Conservation (phyloP, 2,888 invertebrate species). For the Drosophila lutescens region DNA sequence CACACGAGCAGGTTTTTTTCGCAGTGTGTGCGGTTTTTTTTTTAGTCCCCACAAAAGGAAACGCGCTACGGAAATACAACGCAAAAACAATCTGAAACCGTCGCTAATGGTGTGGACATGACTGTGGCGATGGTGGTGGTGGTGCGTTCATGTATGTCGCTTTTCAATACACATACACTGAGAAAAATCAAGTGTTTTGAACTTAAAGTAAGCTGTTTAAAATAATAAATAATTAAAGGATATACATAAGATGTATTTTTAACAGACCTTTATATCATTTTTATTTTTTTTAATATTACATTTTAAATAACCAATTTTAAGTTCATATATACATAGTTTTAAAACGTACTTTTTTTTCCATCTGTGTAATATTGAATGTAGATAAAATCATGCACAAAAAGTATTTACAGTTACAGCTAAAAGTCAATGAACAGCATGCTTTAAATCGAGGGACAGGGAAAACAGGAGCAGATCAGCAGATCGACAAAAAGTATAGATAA, state of each 20-base stretch:
- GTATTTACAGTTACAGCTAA: conserved; percentile 28
- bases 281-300: neutral
- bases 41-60: conserved; percentile 7
- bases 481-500: conserved; percentile 19
- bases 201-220: neutral
- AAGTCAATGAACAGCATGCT: conserved; percentile 23
- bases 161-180: neutral
- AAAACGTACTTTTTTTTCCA: neutral
- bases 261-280: neutral
- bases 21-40: conserved; percentile 5
- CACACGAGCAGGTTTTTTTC: conserved; percentile 6
- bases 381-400: conserved; percentile 57
- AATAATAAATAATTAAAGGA: neutral
- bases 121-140: conserved; percentile 29
- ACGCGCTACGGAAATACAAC: conserved; percentile 15
- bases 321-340: conserved; percentile 2
- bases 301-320: neutral
- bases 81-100: conserved; percentile 5
- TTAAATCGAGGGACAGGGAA: conserved; percentile 22
- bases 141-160: neutral
- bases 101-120: conserved; percentile 26
- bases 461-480: conserved; percentile 50
- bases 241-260: neutral
- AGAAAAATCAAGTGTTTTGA: neutral
- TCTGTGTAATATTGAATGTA: conserved; percentile 1